phyloP scores from a whole-genome alignment of 2,888 invertebrate genomes.

The Tigriopus californicus region DNA sequence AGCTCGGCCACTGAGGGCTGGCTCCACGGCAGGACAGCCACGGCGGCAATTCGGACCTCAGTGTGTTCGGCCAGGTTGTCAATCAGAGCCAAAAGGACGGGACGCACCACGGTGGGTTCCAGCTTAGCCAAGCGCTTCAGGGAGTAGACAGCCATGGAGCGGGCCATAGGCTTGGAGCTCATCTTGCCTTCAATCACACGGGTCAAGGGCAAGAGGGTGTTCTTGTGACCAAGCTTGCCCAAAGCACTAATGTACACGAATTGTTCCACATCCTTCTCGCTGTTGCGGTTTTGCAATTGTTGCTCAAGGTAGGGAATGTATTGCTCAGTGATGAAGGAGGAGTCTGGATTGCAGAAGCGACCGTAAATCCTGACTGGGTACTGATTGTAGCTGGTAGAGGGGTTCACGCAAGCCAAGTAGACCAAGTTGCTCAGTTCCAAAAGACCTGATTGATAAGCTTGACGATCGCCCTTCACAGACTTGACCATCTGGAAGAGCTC shows the following conservation, averaged over 20 bases:
- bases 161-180: background rate
- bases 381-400: slow-evolving; percentile 19
- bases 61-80: slow-evolving; percentile 20
- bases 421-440: slow-evolving; percentile 24
- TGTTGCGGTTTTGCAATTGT: slow-evolving; percentile 17
- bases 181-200: background rate
- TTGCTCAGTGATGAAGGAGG: slow-evolving; percentile 18
- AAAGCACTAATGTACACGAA: slow-evolving; percentile 13
- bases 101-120: background rate
- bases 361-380: slow-evolving; percentile 22
- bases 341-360: slow-evolving; percentile 20
- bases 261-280: slow-evolving; percentile 9
- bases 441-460: slow-evolving; percentile 21
- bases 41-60: slow-evolving; percentile 24
- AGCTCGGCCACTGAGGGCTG: slow-evolving; percentile 24
- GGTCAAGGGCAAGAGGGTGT: background rate
- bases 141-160: slow-evolving; percentile 13
- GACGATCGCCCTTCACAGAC: slow-evolving; percentile 19
- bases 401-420: slow-evolving; percentile 24
- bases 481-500: slow-evolving; percentile 23
- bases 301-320: slow-evolving; percentile 20
- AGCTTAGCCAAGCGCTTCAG: background rate
- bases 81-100: slow-evolving; percentile 9
- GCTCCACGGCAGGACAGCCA: slow-evolving; percentile 19
- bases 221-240: slow-evolving; percentile 3